Conservation (phyloP, 2,113 vertebrate species). For the Tragelaphus imberbis region DNA sequence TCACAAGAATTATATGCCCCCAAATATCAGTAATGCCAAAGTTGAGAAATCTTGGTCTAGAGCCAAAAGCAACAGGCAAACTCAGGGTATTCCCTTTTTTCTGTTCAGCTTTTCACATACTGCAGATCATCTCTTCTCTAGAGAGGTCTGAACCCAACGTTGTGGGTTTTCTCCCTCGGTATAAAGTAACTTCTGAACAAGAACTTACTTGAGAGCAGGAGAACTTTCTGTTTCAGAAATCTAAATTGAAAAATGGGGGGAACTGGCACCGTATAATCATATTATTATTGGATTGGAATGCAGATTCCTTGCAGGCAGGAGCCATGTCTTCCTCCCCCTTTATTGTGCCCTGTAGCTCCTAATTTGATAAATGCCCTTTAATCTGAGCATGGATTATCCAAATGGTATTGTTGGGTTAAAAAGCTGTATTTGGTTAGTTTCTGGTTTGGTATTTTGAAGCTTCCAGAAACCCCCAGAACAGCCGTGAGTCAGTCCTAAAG, state of each 20-base stretch:
- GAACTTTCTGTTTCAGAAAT: not conserved
- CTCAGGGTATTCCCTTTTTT: not conserved
- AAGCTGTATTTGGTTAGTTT: not conserved
- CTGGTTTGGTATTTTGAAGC: not conserved
- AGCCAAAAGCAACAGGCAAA: not conserved
- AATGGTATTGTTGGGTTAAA: not conserved
- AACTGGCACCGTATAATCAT: not conserved
- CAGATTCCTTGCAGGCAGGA: not conserved
- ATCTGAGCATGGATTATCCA: not conserved
- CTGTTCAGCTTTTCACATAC: not conserved
- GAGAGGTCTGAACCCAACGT: not conserved
- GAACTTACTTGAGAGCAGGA: not conserved
- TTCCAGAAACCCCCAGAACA: not conserved
- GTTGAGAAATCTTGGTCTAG: not conserved
- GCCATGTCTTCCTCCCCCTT: not conserved
- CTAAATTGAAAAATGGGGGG: not conserved
- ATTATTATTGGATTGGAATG: not conserved
- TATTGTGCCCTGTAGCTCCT: not conserved
- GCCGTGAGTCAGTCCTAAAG: not conserved
- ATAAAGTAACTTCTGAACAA: not conserved
- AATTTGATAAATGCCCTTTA: not conserved
- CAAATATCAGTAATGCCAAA: not conserved
- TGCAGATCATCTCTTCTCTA: not conserved
- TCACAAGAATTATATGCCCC: not conserved
- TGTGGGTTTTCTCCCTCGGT: not conserved